These are phyloP conservation scores for Chaenogobius annularis DNA, from an alignment of 2,113 vertebrate species.

Conservation along the genomic window DNA sequence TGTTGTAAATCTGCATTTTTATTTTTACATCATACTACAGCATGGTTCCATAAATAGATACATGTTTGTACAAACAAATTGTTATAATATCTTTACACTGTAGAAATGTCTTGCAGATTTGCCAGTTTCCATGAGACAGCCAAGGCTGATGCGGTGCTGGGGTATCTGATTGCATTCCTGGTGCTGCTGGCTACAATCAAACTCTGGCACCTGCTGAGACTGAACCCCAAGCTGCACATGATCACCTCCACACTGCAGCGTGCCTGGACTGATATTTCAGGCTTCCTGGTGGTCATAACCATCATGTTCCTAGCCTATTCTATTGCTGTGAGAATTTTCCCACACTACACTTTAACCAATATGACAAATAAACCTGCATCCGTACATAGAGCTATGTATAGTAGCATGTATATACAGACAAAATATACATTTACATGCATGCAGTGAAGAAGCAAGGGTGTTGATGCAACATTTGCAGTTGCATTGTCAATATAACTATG, in stretches of 20 bases:
- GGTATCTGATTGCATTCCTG: slow-evolving; percentile 92
- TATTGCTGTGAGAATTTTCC: slow-evolving; percentile 82
- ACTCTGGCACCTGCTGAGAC: slow-evolving; percentile 91
- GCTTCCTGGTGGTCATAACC: slow-evolving; percentile 85
- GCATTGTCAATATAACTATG: neutral
- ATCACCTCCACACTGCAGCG: slow-evolving; percentile 87
- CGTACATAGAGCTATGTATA: neutral
- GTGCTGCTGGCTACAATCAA: slow-evolving; percentile 92
- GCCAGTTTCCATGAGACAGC: slow-evolving; percentile 90
- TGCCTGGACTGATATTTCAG: slow-evolving; percentile 94
- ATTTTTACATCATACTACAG: neutral
- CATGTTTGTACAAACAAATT: neutral
- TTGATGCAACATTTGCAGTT: neutral
- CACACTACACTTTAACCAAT: slow-evolving; percentile 18
- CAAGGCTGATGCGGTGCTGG: slow-evolving; percentile 84
- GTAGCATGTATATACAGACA: too few relatives aligned
- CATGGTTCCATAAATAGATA: neutral
- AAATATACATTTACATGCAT: neutral
- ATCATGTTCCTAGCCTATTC: slow-evolving; percentile 94
- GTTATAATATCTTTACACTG: neutral
- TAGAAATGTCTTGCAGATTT: slow-evolving; percentile 70
- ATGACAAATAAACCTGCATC: neutral
- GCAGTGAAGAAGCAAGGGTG: neutral
- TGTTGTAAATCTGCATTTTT: neutral
- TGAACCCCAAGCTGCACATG: slow-evolving; percentile 93